Conservation (phyloP, 1,140 invertebrate genomes). For the silkworm (Bombyx mori) region ASM3026992v2 NC_085124.1:13221501-13222000, state of each 20-base stretch:
- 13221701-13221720: constrained; percentile 3
- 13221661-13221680: constrained; percentile 23
- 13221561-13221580: constrained; percentile 43
- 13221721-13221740: too few relatives aligned
- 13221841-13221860: too few relatives aligned
- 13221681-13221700: constrained; percentile 43
- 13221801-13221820: too few relatives aligned
- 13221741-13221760: too few relatives aligned
- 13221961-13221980: neutral
- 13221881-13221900: too few relatives aligned
- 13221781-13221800: too few relatives aligned
- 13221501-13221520: constrained; percentile 25
- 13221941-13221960: too few relatives aligned
- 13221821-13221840: too few relatives aligned
- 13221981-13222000: neutral
- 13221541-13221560: constrained; percentile 41
- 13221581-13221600: constrained; percentile 33
- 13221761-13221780: too few relatives aligned
- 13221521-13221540: constrained; percentile 30
- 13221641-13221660: constrained; percentile 27
- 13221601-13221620: constrained; percentile 24
- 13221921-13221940: too few relatives aligned
- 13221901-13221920: too few relatives aligned
- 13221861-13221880: too few relatives aligned
- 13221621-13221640: constrained; percentile 14